These are phyloP conservation scores for Proctacanthus coquilletti DNA, from an alignment of 1,140 invertebrate genomes.

Conservation along the genomic window DNA sequence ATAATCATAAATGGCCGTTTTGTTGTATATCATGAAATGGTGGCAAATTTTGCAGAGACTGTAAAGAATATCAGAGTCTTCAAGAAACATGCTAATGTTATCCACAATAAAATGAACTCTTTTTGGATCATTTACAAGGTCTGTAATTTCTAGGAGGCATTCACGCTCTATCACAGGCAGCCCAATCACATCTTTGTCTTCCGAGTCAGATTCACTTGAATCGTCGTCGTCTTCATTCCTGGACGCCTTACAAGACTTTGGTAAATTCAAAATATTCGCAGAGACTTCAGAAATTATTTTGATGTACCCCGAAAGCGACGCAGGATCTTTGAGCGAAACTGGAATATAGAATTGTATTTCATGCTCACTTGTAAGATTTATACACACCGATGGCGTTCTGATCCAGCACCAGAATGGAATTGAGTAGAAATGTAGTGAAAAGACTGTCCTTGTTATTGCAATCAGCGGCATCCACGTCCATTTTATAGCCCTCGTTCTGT, in stretches of 20 bases:
- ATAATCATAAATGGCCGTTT: slow-evolving; percentile 59
- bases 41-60: slow-evolving; percentile 61
- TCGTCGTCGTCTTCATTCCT: slow-evolving; percentile 35
- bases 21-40: slow-evolving; percentile 57
- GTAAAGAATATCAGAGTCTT: slow-evolving; percentile 38
- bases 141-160: slow-evolving; percentile 35
- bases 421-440: slow-evolving; percentile 33
- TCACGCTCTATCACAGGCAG: slow-evolving; percentile 28
- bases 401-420: slow-evolving; percentile 49
- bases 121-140: slow-evolving; percentile 47
- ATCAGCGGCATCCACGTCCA: slow-evolving; percentile 6
- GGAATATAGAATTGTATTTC: slow-evolving; percentile 10
- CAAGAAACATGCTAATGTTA: slow-evolving; percentile 41
- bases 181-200: slow-evolving; percentile 21
- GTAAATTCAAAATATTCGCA: slow-evolving; percentile 25
- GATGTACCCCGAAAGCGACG: slow-evolving; percentile 18
- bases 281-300: slow-evolving; percentile 31
- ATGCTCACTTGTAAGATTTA: neutral
- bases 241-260: slow-evolving; percentile 23
- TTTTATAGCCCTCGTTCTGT: neutral
- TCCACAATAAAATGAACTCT: slow-evolving; percentile 43
- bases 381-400: slow-evolving; percentile 35
- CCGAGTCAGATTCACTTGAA: slow-evolving; percentile 30
- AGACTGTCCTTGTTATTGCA: slow-evolving; percentile 3
- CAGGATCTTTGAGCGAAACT: slow-evolving; percentile 10